phyloP scores from a whole-genome alignment of 1,140 invertebrate genomes.

The Pemphigus obesinymphae region DNA sequence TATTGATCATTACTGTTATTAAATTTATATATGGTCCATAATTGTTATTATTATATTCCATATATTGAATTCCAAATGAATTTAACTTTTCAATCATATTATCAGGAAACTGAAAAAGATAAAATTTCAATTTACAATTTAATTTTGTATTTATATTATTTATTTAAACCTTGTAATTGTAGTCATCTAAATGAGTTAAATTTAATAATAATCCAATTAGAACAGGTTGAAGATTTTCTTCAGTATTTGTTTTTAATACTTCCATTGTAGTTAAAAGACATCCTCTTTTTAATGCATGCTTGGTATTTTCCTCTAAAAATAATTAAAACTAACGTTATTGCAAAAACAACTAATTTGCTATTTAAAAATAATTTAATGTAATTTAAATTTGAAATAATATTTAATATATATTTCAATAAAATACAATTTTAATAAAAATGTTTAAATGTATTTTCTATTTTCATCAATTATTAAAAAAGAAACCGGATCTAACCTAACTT shows the following conservation, averaged over 20 bases:
- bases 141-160: background rate
- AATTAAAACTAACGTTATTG: background rate
- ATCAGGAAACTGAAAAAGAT: conserved; percentile 13
- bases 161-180: background rate
- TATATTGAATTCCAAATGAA: background rate
- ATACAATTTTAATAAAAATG: too few species aligned
- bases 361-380: too few species aligned
- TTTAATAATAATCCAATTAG: conserved; percentile 13
- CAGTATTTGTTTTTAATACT: background rate
- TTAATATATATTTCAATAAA: too few species aligned
- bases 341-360: too few species aligned
- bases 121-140: background rate
- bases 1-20: conserved; percentile 9
- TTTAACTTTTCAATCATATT: conserved; percentile 18
- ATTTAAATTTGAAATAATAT: too few species aligned
- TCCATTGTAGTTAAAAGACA: conserved; percentile 13
- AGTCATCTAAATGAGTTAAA: conserved; percentile 23
- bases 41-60: background rate
- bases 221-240: background rate
- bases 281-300: background rate
- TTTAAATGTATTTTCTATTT: too few species aligned
- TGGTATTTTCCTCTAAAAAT: conserved; percentile 26
- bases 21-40: background rate
- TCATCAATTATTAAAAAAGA: too few species aligned
- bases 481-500: too few species aligned